Percentiles rank a stretch among this genome's conserved stretches.
Conservation (phyloP, 2,797 vertebrate genomes). For the Geotria australis region DNA sequence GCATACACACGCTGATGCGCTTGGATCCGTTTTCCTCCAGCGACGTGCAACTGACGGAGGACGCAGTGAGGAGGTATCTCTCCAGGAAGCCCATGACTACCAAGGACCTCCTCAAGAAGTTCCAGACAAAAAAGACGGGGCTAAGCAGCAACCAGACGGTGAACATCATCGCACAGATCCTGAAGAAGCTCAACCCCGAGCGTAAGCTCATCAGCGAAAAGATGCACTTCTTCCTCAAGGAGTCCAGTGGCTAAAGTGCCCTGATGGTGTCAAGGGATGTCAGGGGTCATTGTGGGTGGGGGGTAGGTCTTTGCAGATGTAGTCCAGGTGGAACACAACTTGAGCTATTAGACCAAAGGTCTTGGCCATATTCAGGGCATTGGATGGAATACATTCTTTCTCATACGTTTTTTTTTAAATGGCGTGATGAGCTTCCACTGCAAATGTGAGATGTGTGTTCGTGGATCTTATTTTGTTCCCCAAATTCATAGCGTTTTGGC, state of each 20-base stretch:
- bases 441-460: too few species aligned
- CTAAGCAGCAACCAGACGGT: slow-evolving; percentile 74
- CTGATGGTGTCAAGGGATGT: neutral
- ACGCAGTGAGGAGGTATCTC: slow-evolving; percentile 51
- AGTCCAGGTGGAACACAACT: too few species aligned
- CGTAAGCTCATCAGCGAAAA: slow-evolving; percentile 60
- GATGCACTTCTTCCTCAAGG: slow-evolving; percentile 79
- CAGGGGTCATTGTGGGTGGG: too few species aligned
- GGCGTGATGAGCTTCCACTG: too few species aligned
- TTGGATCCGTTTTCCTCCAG: slow-evolving; percentile 8
- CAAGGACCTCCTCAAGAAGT: slow-evolving; percentile 74
- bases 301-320: too few species aligned
- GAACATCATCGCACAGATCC: slow-evolving; percentile 64
- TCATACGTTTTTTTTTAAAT: too few species aligned
- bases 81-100: slow-evolving; percentile 79
- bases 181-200: slow-evolving; percentile 65
- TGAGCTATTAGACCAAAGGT: too few species aligned
- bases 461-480: too few species aligned
- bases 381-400: too few species aligned
- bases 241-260: slow-evolving; percentile 9
- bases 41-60: slow-evolving; percentile 59
- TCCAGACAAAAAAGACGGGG: slow-evolving; percentile 72
- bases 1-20: too few species aligned
- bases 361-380: too few species aligned
- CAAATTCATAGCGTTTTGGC: too few species aligned